Conservation (phyloP, 2,888 invertebrate species). For the Cantharis flavilabris region DNA sequence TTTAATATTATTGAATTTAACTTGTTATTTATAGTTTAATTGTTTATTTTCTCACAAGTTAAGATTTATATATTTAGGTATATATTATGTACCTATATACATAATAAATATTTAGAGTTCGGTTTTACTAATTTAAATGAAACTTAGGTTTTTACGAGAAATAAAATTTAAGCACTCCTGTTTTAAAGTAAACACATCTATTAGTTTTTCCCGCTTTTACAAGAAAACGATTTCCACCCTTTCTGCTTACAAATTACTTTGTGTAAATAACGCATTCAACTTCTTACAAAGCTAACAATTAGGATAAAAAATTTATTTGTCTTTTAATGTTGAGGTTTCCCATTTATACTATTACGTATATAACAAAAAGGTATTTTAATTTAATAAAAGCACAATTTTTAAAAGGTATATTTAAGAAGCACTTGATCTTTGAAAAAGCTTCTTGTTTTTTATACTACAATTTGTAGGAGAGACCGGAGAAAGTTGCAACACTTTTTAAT, state of each 20-base stretch:
- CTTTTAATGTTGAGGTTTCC: conserved; percentile 6
- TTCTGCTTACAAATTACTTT: conserved; percentile 20
- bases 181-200: conserved; percentile 15
- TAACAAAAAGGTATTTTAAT: background rate
- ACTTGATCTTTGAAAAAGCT: background rate
- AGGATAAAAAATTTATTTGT: conserved; percentile 17
- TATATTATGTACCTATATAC: no score
- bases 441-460: no score
- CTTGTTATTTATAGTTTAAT: no score
- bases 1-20: no score
- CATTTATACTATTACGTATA: background rate
- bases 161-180: conserved; percentile 14
- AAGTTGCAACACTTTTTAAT: no score
- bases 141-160: conserved; percentile 10
- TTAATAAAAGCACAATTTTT: background rate
- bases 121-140: conserved; percentile 6
- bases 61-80: no score
- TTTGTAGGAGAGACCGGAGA: no score
- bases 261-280: conserved; percentile 19
- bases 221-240: conserved; percentile 18
- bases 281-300: conserved; percentile 17
- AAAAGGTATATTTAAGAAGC: background rate
- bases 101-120: background rate
- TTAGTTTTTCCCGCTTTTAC: conserved; percentile 18
- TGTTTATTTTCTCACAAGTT: no score